Evolutionary conservation across 2,113 vertebrate genomes (phyloP), one percentile per base, ranked within the genome.

Genomic region (Nycticryphes semicollaris): DNA sequence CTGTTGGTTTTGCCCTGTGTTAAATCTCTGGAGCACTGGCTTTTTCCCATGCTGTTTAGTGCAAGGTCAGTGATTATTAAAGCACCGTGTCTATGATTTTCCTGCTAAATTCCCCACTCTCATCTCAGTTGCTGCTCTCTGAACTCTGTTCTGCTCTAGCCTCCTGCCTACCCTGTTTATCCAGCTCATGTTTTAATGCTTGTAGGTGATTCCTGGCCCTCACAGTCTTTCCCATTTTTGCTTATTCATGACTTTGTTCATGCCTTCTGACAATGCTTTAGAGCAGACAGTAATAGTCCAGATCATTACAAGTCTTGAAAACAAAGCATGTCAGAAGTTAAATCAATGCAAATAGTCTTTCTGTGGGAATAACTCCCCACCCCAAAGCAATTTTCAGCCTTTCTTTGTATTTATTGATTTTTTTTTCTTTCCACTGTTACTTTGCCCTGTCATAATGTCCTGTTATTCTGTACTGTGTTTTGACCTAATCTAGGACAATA

Each of bases 291-390:
- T 56, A 84, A 51, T 47, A 90, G 67, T 43, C 70, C 45, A 85
- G 56, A 81, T 78, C 85, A 88, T 90, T 90, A 48, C 21, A 81
- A 82, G 70, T 64, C 57, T 75, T 81, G 87, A 92, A 96, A 96
- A 68, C 74, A 95, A 96, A 93, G 56, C 48, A 73, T 82, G 86
- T 70, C 64, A 90, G 60, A 96, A 96, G 93, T 92, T 51, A 90
- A 88, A 92, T 95, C 88, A 95, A 95, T 90, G 88, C 89, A 93
- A 81, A 75, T 68, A 68, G 53, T 79, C 73, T 87, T 89, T 89
- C 80, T 89, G 60, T 87, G 80, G 70, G 87, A 94, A 93, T 84
- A 88, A 77, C 43, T 84, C 62, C 45, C 89, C 48, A 80, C 43
- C 86, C 79, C 66, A 92, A 88, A 96, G 90, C 76, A 75, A 72